These are phyloP conservation scores for Eristalis arbustorum DNA, from an alignment of 2,888 invertebrate species.

Conservation along the genomic window DNA sequence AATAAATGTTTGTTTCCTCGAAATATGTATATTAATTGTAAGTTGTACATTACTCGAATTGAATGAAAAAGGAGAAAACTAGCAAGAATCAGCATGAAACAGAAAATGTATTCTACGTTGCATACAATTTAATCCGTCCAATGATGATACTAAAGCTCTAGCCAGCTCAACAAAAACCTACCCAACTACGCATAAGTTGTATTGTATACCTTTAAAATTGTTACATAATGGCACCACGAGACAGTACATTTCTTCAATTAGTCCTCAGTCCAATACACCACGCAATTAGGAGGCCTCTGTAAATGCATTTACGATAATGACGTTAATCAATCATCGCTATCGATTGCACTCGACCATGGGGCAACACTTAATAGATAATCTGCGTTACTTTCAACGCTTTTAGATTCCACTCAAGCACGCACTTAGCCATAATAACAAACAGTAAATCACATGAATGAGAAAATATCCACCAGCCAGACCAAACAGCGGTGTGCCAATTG, in stretches of 20 bases:
- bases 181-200: not conserved
- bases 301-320: not conserved
- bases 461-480: not conserved
- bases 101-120: too few relatives aligned
- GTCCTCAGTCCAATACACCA: not conserved
- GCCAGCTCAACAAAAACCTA: not conserved
- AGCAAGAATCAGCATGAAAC: too few relatives aligned
- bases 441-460: not conserved
- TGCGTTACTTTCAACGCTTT: constrained; percentile 10
- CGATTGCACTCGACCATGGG: not conserved
- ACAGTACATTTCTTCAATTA: not conserved
- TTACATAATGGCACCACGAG: not conserved
- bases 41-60: too few relatives aligned
- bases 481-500: constrained; percentile 17
- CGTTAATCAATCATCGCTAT: not conserved
- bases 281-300: not conserved
- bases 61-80: too few relatives aligned
- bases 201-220: not conserved
- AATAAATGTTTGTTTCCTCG: too few relatives aligned
- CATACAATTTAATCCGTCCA: too few relatives aligned
- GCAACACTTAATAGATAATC: not conserved
- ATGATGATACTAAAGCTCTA: not conserved
- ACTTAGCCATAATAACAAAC: not conserved
- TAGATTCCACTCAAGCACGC: not conserved
- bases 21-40: too few relatives aligned